A percentile compares a stretch with the other conserved stretches of the same genome.
These are phyloP conservation scores for Drosophila kurseongensis DNA, from an alignment of 1,140 invertebrate species.

Conservation along the genomic window DNA sequence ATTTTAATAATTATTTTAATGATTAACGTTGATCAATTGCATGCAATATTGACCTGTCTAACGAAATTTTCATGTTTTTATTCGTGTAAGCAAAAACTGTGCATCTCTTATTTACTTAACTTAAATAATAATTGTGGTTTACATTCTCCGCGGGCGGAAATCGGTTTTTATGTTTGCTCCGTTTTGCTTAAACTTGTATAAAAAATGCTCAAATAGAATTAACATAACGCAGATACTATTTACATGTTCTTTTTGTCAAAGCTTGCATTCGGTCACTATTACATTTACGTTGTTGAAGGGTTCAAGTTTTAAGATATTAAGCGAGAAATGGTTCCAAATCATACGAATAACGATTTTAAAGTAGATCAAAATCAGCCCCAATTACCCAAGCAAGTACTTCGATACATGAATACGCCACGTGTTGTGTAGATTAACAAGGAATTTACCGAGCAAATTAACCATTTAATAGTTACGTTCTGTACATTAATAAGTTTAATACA, in stretches of 20 bases:
- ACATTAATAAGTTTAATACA: constrained; percentile 42
- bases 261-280: constrained; percentile 34
- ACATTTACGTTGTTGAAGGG: constrained; percentile 19
- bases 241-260: background rate
- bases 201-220: constrained; percentile 50
- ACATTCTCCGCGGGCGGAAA: constrained; percentile 68
- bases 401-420: constrained; percentile 32
- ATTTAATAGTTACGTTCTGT: constrained; percentile 50
- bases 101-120: background rate
- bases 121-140: background rate
- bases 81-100: background rate
- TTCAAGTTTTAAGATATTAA: constrained; percentile 30
- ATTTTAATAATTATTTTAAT: constrained; percentile 24
- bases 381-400: constrained; percentile 37
- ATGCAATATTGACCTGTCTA: constrained; percentile 12
- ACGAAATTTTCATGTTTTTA: constrained; percentile 12
- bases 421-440: constrained; percentile 44
- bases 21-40: constrained; percentile 11
- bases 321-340: constrained; percentile 52
- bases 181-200: constrained; percentile 14
- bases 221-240: constrained; percentile 6
- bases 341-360: constrained; percentile 63
- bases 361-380: constrained; percentile 41
- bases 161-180: constrained; percentile 8
- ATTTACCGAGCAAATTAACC: constrained; percentile 52